Conservation (phyloP, 2,888 invertebrate genomes). For the Hemistola chrysoprasaria region DNA sequence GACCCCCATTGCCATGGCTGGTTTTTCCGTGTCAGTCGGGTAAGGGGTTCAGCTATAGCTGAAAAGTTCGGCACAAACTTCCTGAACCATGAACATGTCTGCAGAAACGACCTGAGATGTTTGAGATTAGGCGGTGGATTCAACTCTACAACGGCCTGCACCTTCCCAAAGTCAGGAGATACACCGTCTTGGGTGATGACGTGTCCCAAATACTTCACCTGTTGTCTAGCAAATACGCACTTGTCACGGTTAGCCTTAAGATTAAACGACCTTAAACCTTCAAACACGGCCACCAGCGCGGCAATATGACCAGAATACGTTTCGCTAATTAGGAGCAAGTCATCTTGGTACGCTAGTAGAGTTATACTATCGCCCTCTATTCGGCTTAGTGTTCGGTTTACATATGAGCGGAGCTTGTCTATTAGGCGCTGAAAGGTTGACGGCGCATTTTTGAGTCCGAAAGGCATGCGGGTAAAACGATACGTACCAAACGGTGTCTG, state of each 20-base stretch:
- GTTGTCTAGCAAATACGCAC: slow-evolving; percentile 12
- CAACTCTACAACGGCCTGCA: slow-evolving; percentile 20
- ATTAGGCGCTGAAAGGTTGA: background rate
- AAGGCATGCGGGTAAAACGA: background rate
- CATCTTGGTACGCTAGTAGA: background rate
- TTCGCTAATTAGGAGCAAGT: background rate
- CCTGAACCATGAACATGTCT: slow-evolving; percentile 32
- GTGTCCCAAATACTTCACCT: slow-evolving; percentile 22
- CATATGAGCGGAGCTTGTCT: background rate
- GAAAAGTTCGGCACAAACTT: slow-evolving; percentile 30
- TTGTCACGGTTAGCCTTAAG: slow-evolving; percentile 11
- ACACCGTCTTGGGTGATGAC: too few species aligned
- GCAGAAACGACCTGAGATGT: slow-evolving; percentile 22
- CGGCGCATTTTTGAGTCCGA: too few species aligned
- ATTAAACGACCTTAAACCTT: slow-evolving; percentile 3
- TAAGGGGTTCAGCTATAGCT: slow-evolving; percentile 22
- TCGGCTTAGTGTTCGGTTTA: too few species aligned
- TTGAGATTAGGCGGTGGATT: slow-evolving; percentile 13
- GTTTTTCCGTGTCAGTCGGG: slow-evolving; percentile 22
- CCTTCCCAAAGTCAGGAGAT: slow-evolving; percentile 26
- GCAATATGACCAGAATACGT: background rate
- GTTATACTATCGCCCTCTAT: background rate
- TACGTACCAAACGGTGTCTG: background rate
- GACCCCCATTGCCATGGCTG: slow-evolving; percentile 16
- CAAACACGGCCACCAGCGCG: background rate